Percentiles rank a stretch among this genome's conserved stretches.
Evolutionary conservation across 2,797 vertebrate genomes (phyloP).

Genomic region (Sylvia borin): DNA sequence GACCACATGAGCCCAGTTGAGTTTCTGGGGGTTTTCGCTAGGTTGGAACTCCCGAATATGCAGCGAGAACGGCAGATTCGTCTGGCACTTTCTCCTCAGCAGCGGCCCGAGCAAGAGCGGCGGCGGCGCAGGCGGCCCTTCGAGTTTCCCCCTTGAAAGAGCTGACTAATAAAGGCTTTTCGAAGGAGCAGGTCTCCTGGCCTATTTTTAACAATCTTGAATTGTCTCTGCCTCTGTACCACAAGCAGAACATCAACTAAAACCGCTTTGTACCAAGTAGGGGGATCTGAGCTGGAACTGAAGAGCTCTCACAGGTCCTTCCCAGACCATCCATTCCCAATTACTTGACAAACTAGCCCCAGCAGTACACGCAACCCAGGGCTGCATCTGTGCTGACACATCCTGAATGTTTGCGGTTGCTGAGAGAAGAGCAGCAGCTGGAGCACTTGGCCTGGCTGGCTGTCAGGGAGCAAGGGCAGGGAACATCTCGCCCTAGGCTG

Average conservation of each 20-base stretch:
- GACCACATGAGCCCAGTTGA: too few relatives aligned
- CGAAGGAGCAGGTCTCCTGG: too few relatives aligned
- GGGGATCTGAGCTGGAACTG: fast-evolving
- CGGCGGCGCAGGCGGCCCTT: too few relatives aligned
- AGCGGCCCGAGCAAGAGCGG: too few relatives aligned
- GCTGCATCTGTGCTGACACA: not conserved
- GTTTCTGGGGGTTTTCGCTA: too few relatives aligned
- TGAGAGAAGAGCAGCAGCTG: not conserved
- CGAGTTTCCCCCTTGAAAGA: too few relatives aligned
- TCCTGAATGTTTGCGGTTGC: not conserved
- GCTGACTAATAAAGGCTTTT: too few relatives aligned
- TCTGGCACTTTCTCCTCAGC: too few relatives aligned
- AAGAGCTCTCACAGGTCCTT: not conserved
- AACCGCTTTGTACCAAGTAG: not conserved
- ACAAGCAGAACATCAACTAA: not conserved
- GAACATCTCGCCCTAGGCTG: not conserved
- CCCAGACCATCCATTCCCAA: not conserved
- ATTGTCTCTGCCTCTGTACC: not conserved
- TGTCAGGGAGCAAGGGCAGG: not conserved
- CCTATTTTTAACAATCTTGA: too few relatives aligned
- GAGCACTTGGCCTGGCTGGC: not conserved
- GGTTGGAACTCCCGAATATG: too few relatives aligned
- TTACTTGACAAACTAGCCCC: not conserved
- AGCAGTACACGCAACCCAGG: not conserved
- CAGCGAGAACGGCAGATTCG: too few relatives aligned